Evolutionary conservation across 1,140 invertebrate genomes (phyloP).

Genomic region (Battus philenor): DNA sequence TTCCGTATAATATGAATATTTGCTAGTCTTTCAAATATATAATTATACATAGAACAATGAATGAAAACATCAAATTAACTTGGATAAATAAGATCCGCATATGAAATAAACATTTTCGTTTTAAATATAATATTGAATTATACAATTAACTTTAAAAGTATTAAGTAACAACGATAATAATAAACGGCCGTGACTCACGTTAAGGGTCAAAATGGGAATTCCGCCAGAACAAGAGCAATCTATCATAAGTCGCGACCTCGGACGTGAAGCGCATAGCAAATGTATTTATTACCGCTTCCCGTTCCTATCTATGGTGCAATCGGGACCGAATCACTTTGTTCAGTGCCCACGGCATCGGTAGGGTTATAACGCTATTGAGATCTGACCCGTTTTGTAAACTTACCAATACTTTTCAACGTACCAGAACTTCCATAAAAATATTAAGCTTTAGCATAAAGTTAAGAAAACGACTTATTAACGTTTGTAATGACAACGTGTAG

Average conservation of each 20-base stretch:
- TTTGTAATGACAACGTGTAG: too few species aligned
- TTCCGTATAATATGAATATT: too few species aligned
- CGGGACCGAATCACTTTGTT: slow-evolving; percentile 12
- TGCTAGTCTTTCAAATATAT: too few species aligned
- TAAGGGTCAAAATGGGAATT: slow-evolving; percentile 22
- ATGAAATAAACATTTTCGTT: too few species aligned
- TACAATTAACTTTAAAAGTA: not conserved
- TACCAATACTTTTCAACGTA: too few species aligned
- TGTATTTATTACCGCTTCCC: slow-evolving; percentile 24
- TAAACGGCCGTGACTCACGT: slow-evolving; percentile 9
- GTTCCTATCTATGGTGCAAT: slow-evolving; percentile 11
- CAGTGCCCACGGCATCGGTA: not conserved
- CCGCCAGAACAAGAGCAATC: slow-evolving; percentile 24
- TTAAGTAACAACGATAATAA: slow-evolving; percentile 15
- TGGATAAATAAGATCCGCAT: too few species aligned
- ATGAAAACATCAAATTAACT: too few species aligned
- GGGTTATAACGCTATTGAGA: not conserved
- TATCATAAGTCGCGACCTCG: slow-evolving; percentile 30
- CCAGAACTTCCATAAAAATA: too few species aligned
- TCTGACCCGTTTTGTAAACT: too few species aligned
- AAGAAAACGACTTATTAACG: too few species aligned
- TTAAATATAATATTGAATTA: not conserved
- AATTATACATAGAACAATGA: too few species aligned
- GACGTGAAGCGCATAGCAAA: slow-evolving; percentile 25
- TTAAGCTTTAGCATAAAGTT: too few species aligned